phyloP scores from a whole-genome alignment of 2,888 invertebrate genomes.

The Creontiades dilutus region DNA sequence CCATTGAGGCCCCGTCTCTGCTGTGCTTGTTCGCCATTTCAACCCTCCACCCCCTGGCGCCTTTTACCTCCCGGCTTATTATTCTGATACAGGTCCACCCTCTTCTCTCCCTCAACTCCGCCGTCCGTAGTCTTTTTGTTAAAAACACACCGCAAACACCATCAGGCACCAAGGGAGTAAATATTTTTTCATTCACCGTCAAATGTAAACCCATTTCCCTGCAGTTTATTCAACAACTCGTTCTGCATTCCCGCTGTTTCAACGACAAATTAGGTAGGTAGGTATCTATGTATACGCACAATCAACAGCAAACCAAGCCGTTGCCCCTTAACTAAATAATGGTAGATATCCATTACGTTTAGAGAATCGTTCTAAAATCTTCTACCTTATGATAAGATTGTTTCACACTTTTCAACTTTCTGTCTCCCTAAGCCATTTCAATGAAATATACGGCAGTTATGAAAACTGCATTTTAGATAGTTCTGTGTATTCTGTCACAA shows the following conservation, averaged over 20 bases:
- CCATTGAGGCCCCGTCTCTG: not conserved
- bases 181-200: not conserved
- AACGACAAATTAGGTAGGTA: not conserved
- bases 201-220: not conserved
- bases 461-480: too few species aligned
- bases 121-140: not conserved
- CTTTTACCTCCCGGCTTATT: not conserved
- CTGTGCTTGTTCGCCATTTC: not conserved
- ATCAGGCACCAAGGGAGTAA: slow-evolving; percentile 17
- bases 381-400: too few species aligned
- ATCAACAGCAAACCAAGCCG: too few species aligned
- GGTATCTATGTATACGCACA: too few species aligned
- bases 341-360: too few species aligned
- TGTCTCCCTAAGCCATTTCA: too few species aligned
- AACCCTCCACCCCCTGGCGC: not conserved
- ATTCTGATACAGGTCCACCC: slow-evolving; percentile 11
- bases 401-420: too few species aligned
- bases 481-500: too few species aligned
- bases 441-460: too few species aligned
- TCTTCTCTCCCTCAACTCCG: not conserved
- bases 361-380: not conserved
- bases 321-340: too few species aligned
- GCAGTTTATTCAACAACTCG: not conserved
- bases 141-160: slow-evolving; percentile 20
- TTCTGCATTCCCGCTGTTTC: not conserved